Evolutionary conservation across 2,888 invertebrate species (phyloP).

Genomic region (Heterodera filipjevi): DNA sequence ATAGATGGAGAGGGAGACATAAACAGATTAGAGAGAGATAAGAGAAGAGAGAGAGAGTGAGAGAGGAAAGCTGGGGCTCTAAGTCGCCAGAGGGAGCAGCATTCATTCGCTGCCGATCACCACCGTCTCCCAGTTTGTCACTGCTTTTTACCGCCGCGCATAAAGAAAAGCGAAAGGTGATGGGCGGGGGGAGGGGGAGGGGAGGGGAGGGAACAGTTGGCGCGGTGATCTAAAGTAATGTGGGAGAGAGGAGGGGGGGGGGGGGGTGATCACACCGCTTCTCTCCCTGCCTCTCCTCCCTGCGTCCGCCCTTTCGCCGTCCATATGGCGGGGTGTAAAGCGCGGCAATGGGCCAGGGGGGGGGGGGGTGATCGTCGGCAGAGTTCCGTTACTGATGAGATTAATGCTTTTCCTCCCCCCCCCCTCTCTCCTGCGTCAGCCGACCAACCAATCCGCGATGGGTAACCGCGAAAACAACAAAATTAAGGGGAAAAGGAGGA

Average conservation of each 20-base stretch:
- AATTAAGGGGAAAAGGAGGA: neutral
- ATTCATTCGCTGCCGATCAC: neutral
- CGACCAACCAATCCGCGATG: constrained; percentile 5
- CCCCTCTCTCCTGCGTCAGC: neutral
- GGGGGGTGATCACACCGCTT: neutral
- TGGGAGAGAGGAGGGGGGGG: neutral
- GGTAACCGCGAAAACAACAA: constrained; percentile 14
- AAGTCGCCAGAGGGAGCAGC: neutral
- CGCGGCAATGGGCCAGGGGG: neutral
- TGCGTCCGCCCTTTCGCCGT: neutral
- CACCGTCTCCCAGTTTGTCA: neutral
- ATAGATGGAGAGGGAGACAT: neutral
- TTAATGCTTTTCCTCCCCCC: neutral
- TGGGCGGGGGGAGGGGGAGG: neutral
- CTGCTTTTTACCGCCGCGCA: neutral
- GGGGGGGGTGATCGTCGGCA: neutral
- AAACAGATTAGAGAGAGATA: neutral
- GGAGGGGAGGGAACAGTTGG: neutral
- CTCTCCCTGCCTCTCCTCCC: neutral
- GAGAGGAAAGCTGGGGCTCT: neutral
- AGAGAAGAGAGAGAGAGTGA: neutral
- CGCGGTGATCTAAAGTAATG: neutral
- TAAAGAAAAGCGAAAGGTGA: neutral
- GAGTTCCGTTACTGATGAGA: neutral
- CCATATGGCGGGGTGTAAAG: constrained; percentile 22